Evolutionary conservation across 2,888 invertebrate genomes (phyloP).

Genomic region (Reticulitermes lucifugus): DNA sequence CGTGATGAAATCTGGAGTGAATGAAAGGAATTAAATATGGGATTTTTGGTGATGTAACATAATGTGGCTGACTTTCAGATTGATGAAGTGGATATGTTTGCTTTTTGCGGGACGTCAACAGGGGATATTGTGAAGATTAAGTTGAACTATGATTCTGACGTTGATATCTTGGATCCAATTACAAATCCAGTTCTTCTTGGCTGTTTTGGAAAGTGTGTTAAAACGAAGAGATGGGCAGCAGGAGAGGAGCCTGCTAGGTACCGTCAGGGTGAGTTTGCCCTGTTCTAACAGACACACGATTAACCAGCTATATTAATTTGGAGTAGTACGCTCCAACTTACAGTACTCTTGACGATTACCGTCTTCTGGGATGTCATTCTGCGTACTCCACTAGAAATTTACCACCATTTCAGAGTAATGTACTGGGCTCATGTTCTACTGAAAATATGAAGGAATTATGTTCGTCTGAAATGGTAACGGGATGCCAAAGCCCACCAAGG

Average conservation of each 20-base stretch:
- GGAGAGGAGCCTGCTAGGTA: constrained; percentile 66
- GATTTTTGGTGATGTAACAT: too few relatives aligned
- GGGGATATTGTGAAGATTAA: constrained; percentile 77
- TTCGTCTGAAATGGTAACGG: too few relatives aligned
- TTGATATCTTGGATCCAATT: constrained; percentile 54
- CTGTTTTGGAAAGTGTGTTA: constrained; percentile 62
- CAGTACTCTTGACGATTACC: too few relatives aligned
- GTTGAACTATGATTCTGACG: constrained; percentile 72
- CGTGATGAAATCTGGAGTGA: too few relatives aligned
- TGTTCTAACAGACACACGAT: not conserved
- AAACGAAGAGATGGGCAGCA: constrained; percentile 54
- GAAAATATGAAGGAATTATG: too few relatives aligned
- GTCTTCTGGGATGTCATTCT: too few relatives aligned
- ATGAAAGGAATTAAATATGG: not conserved
- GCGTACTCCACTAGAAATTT: too few relatives aligned
- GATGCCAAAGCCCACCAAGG: too few relatives aligned
- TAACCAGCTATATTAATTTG: too few relatives aligned
- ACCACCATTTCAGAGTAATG: too few relatives aligned
- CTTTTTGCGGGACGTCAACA: constrained; percentile 88
- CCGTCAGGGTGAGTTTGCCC: constrained; percentile 65
- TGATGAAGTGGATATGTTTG: constrained; percentile 76
- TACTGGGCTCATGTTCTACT: too few relatives aligned
- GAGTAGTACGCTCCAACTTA: too few relatives aligned
- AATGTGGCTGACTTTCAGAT: constrained; percentile 61
- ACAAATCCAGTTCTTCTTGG: constrained; percentile 56